These are phyloP conservation scores for Syrrhaptes paradoxus DNA, from an alignment of 2,113 vertebrate species.

Conservation along the genomic window DNA sequence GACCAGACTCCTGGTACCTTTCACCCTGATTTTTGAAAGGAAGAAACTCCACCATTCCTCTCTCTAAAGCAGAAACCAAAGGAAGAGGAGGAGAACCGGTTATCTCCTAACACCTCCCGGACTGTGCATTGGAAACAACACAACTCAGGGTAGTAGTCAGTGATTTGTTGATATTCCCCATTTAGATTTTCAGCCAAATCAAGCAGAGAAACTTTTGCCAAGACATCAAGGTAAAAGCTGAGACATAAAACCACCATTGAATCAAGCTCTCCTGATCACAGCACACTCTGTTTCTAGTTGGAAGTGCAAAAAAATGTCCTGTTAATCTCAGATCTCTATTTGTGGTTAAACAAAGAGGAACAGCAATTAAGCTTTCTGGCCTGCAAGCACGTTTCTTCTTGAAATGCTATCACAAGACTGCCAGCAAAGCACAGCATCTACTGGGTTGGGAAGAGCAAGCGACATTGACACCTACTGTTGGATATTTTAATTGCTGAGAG, in stretches of 20 bases:
- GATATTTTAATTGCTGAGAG: neutral
- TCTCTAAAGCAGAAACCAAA: neutral
- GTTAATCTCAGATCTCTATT: neutral
- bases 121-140: neutral
- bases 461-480: slow-evolving; percentile 44
- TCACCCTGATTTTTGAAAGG: neutral
- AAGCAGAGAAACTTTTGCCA: neutral
- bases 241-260: neutral
- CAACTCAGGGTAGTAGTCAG: neutral
- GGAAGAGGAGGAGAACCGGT: neutral
- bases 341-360: neutral
- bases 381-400: neutral
- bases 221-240: neutral
- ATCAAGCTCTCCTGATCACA: neutral
- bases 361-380: neutral
- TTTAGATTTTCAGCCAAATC: neutral
- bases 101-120: neutral
- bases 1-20: neutral
- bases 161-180: neutral
- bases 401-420: neutral
- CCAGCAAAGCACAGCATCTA: fast-evolving
- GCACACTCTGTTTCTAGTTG: neutral
- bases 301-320: neutral
- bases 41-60: neutral
- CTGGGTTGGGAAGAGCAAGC: neutral